Base-by-base conservation (phyloP, 2,113 vertebrate species). In the Cyprinodon tularosa region DNA sequence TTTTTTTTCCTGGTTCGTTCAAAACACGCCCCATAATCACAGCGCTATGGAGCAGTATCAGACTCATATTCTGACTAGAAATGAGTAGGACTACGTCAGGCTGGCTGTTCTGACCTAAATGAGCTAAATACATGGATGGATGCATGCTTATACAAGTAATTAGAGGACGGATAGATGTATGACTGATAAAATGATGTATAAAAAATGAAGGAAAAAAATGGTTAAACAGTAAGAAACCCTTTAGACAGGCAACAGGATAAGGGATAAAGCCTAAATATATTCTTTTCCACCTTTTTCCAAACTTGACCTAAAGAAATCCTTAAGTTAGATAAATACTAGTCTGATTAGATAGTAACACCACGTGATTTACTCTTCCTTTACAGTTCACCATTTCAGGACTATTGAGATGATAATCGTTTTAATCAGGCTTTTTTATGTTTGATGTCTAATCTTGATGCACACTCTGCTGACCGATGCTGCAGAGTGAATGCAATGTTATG, bases 391-490 rank as follows among this genome's bases (percentile, higher is more conserved):
- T 62, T 80, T n/a, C 37, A 66, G 75, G 29, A 72, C 80, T 44
- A 83, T 22, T 60, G 57, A 13, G 5, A n/a, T 40, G 74, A 84
- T 72, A 82, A 67, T 63, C 68, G 71, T 22, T 39, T 77, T 48
- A 74, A 84, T 71, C 62, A 70, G 48, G 1, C 29, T 29, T 29
- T 29, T 29, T 29, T 29, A 29, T 29, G 63, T 72, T 88, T 66
- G 78, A 80, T 76, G 47, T 3, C 2, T 42, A 15, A 84, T 36
- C 45, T 77, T 59, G 65, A 68, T 37, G 29, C 71, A 17, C 29
- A 62, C n/a, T 53, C 62, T 5, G 68, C 76, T 71, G 72, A 59
- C 13, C 44, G 62, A n/a, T 20, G 73, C 40, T 70, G 68, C 17
- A 14, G 68, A 12, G 65, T 69, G 72, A 74, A 78, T 66, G 65